phyloP scores from a whole-genome alignment of 2,113 vertebrate species.

The Rhinoderma darwinii region DNA sequence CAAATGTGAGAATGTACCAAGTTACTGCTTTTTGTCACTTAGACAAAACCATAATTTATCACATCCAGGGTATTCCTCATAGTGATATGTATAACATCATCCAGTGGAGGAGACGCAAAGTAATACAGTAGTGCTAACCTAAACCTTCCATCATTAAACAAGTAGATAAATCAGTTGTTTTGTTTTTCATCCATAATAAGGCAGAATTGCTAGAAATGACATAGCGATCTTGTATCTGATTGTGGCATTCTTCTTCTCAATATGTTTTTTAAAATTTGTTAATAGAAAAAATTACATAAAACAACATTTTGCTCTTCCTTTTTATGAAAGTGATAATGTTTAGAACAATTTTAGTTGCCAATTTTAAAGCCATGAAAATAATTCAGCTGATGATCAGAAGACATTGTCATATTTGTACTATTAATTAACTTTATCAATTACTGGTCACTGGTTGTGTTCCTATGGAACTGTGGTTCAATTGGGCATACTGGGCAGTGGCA shows the following conservation, averaged over 20 bases:
- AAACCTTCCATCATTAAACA: constrained; percentile 1
- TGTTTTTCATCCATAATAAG: neutral
- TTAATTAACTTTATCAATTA: too few species aligned
- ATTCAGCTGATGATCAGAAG: too few species aligned
- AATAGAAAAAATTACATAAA: constrained; percentile 11
- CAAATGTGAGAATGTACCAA: neutral
- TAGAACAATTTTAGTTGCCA: too few species aligned
- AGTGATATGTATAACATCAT: neutral
- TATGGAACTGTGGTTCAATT: too few species aligned
- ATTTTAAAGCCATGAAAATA: neutral
- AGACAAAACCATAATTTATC: constrained; percentile 10
- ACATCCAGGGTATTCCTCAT: neutral
- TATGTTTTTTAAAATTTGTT: neutral
- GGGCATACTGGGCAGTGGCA: too few species aligned
- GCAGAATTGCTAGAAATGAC: neutral
- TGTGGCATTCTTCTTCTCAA: neutral
- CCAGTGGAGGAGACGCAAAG: neutral
- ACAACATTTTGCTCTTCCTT: neutral
- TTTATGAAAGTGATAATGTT: too few species aligned
- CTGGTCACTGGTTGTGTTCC: too few species aligned
- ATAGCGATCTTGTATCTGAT: constrained; percentile 3
- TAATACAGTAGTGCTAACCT: neutral
- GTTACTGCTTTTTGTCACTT: constrained; percentile 11
- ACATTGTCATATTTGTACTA: too few species aligned
- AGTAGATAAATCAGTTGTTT: constrained; percentile 14